A percentile compares a stretch with the other conserved stretches of the same genome.
Conservation (phyloP, 2,113 vertebrate species). For the Gallinago media region DNA sequence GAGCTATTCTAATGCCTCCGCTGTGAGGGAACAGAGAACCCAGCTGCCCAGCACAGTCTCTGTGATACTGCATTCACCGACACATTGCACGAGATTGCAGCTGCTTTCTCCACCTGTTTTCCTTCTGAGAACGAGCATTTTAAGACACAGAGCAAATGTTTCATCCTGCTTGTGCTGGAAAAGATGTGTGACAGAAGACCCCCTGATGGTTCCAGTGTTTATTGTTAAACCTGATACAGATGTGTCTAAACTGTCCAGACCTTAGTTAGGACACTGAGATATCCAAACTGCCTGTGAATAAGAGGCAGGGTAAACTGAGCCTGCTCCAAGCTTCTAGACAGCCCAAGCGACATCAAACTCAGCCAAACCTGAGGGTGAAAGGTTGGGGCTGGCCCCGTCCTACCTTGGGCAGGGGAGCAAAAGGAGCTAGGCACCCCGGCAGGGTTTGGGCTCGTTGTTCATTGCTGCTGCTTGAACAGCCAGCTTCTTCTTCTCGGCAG, state of each 20-base stretch:
- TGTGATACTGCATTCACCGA: not conserved
- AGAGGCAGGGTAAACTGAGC: not conserved
- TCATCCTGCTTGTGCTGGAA: not conserved
- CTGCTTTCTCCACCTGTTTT: slow-evolving; percentile 17
- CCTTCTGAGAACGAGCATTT: not conserved
- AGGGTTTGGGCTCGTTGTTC: not conserved
- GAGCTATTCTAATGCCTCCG: not conserved
- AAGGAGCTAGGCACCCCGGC: not conserved
- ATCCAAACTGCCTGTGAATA: not conserved
- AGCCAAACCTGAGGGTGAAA: fast-evolving
- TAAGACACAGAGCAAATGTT: not conserved
- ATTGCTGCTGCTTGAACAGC: not conserved
- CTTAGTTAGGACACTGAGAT: not conserved
- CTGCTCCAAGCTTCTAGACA: not conserved
- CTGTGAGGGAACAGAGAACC: not conserved
- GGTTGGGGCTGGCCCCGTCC: not conserved
- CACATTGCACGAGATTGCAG: not conserved
- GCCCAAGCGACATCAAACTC: not conserved
- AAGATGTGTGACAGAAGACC: not conserved
- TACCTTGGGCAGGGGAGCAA: not conserved
- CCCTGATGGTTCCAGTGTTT: not conserved
- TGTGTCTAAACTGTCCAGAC: not conserved
- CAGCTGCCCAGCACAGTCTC: not conserved
- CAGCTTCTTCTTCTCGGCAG: not conserved
- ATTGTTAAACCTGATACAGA: not conserved